Evolutionary conservation across 1,140 invertebrate species (phyloP).

Genomic region (Procambarus virginalis): DNA sequence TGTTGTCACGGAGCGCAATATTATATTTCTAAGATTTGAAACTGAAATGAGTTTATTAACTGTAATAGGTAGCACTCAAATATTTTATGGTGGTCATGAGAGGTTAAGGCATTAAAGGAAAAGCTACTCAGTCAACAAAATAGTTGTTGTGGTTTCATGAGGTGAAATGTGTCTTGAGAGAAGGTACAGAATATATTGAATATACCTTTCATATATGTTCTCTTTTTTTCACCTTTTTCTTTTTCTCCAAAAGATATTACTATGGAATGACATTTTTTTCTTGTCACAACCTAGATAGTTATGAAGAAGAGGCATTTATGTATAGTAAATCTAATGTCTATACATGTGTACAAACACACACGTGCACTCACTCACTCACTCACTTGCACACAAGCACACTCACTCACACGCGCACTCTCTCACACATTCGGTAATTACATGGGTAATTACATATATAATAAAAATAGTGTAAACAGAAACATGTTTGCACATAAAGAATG

Average conservation of each 20-base stretch:
- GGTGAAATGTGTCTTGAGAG: neutral
- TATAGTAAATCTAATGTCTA: neutral
- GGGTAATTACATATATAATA: too few relatives aligned
- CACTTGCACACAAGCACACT: too few relatives aligned
- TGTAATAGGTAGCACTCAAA: neutral
- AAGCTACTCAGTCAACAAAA: neutral
- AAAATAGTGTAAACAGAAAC: too few relatives aligned
- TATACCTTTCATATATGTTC: too few relatives aligned
- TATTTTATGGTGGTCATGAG: neutral
- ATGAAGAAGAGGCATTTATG: neutral
- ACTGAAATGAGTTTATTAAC: neutral
- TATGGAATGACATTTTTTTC: neutral
- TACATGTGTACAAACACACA: neutral
- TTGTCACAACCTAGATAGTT: neutral
- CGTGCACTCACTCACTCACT: too few relatives aligned
- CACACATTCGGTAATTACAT: too few relatives aligned
- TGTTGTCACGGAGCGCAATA: neutral
- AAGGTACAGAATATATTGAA: neutral
- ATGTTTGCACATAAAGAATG: too few relatives aligned
- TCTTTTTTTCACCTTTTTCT: neutral
- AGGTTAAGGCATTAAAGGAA: neutral
- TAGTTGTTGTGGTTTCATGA: neutral
- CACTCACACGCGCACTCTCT: too few relatives aligned
- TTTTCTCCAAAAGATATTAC: neutral
- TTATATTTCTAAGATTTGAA: neutral